A percentile compares a stretch with the other conserved stretches of the same genome.
Evolutionary conservation across 1,140 invertebrate species (phyloP).

Genomic region (Sipha flava): DNA sequence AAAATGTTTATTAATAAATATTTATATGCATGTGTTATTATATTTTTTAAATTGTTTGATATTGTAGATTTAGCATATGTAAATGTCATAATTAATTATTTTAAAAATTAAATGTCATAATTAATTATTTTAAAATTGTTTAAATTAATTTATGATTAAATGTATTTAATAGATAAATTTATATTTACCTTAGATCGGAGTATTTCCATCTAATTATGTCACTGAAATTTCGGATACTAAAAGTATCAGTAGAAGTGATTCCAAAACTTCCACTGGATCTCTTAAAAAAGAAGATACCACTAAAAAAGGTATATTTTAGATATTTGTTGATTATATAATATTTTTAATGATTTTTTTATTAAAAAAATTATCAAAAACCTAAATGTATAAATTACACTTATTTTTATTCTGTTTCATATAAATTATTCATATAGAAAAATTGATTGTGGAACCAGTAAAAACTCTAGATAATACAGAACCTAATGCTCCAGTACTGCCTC

Average conservation of each 20-base stretch:
- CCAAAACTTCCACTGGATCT: constrained; percentile 27
- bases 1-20: no score
- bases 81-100: no score
- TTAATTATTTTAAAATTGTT: no score
- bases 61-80: no score
- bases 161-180: background rate
- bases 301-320: constrained; percentile 14
- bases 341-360: background rate
- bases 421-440: constrained; percentile 10
- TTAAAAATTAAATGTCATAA: no score
- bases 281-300: constrained; percentile 18
- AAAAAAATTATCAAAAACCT: background rate
- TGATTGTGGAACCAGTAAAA: constrained; percentile 8
- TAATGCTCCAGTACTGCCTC: constrained; percentile 48
- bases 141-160: no score
- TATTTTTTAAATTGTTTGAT: no score
- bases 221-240: constrained; percentile 50
- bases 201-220: constrained; percentile 93
- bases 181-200: constrained; percentile 51
- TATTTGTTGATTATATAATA: background rate
- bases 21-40: no score
- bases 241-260: constrained; percentile 25
- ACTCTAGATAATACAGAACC: constrained; percentile 37
- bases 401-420: no score
- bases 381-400: background rate